Conservation (phyloP, 2,888 invertebrate species). For the Megaustenia siamemsis region DNA sequence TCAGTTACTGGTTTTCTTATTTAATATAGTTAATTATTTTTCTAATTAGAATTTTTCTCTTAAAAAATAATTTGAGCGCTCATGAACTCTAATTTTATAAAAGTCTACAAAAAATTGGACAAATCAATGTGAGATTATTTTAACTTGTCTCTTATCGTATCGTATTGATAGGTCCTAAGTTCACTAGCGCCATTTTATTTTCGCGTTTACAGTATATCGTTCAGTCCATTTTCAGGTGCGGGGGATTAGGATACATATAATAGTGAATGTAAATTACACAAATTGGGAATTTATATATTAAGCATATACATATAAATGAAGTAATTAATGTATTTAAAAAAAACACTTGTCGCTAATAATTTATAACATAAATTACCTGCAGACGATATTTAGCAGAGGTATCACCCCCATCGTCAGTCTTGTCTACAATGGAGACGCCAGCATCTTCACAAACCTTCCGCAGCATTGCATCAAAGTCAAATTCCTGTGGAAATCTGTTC, state of each 20-base stretch:
- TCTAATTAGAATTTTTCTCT: no score
- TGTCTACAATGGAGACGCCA: slow-evolving; percentile 56
- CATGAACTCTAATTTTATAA: no score
- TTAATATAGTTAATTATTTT: no score
- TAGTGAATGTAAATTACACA: neutral
- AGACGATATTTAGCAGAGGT: slow-evolving; percentile 21
- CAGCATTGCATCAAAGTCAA: slow-evolving; percentile 64
- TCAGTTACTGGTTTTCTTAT: no score
- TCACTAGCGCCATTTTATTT: slow-evolving; percentile 44
- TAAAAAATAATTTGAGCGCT: no score
- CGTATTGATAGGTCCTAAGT: neutral
- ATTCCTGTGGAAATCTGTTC: slow-evolving; percentile 61
- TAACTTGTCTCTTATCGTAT: no score
- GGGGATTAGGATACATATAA: neutral
- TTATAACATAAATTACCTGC: slow-evolving; percentile 10
- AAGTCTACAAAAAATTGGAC: no score
- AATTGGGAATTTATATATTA: neutral
- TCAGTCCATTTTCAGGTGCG: slow-evolving; percentile 18
- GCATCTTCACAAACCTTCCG: slow-evolving; percentile 62
- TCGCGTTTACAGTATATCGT: slow-evolving; percentile 53
- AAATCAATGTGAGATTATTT: no score
- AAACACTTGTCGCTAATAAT: neutral
- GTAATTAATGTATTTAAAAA: no score
- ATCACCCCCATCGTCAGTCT: slow-evolving; percentile 4
- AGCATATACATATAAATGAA: neutral